These are phyloP conservation scores for Desmodus rotundus DNA, from an alignment of 2,113 vertebrate genomes.

Conservation along the genomic window DNA sequence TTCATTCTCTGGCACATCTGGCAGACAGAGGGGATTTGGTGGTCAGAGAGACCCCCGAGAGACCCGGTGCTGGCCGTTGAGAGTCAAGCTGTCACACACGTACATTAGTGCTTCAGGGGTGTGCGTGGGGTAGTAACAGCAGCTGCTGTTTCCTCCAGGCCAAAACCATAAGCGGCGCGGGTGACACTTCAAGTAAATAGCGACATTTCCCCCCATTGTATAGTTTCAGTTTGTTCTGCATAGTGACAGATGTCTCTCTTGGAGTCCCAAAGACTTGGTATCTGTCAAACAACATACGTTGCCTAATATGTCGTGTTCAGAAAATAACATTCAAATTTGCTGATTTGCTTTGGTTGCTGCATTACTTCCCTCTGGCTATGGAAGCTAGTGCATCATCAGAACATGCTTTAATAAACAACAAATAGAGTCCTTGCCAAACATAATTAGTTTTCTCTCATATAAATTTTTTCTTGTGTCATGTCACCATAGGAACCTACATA, in stretches of 20 bases:
- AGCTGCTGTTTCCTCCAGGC: neutral
- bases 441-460: conserved; percentile 52
- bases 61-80: neutral
- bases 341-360: conserved; percentile 40
- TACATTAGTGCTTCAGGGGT: neutral
- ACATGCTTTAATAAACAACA: conserved; percentile 42
- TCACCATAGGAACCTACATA: conserved; percentile 25
- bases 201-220: neutral
- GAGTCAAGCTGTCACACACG: neutral
- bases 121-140: neutral
- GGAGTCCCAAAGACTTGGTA: neutral
- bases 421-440: conserved; percentile 16
- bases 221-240: conserved; percentile 25
- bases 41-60: neutral
- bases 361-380: conserved; percentile 33
- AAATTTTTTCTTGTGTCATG: conserved; percentile 43
- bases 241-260: conserved; percentile 17
- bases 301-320: conserved; percentile 25
- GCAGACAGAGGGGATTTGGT: neutral
- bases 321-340: conserved; percentile 32
- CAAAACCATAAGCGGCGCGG: neutral
- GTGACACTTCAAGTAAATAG: conserved; percentile 7
- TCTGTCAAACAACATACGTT: conserved; percentile 10
- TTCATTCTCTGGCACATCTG: neutral
- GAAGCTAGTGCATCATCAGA: conserved; percentile 25